Base-by-base conservation (phyloP, 30 jellyfish, hydroid and myxozoan genomes). In the Phacellophora camtschatica region DNA sequence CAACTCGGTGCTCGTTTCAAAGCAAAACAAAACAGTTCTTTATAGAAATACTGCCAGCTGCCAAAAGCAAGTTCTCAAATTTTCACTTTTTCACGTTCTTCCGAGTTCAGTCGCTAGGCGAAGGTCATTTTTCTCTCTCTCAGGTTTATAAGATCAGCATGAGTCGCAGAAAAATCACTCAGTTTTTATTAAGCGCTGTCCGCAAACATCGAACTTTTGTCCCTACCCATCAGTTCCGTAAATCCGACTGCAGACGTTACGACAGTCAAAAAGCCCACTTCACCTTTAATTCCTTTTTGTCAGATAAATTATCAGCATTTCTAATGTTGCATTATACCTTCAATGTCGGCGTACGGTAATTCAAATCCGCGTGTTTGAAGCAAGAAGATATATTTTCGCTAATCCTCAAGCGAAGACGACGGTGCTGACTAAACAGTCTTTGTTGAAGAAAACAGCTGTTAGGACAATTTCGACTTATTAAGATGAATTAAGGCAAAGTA, bases 71-170 rank as follows among this genome's bases (percentile, higher is more conserved):
- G 72, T 50, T 31, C 84, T 71, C 53, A 71, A 25, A 46, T 71
- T 49, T 30, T 29, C 69, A 46, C 71, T 46, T 71, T 71, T 62
- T 71, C 84, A 71, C 84, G 53, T 71, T 71, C 80, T 46, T 33
- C 30, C 39, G 58, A 72, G 53, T 72, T 71, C 51, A 71, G 84
- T 71, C 84, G 84, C 84, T 71, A 71, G 84, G 84, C 10, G 84
- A 71, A 34, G 69, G 84, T 28, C 84, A 71, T 31, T 71, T 71
- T 71, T 71, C 39, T 71, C 84, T 71, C 84, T 50, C 53, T 49
- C 48, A 71, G 84, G 73, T 71, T 71, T 71, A 71, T 27, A 49
- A 12, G 84, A 71, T 71, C 84, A 71, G 84, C 84, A 71, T 71
- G 84, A 71, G 56, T 55, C 53, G 56, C 34, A 19, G 31, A 51